These are phyloP conservation scores for Toxotes chatareus DNA, from an alignment of 2,113 vertebrate genomes.

Conservation along the genomic window DNA sequence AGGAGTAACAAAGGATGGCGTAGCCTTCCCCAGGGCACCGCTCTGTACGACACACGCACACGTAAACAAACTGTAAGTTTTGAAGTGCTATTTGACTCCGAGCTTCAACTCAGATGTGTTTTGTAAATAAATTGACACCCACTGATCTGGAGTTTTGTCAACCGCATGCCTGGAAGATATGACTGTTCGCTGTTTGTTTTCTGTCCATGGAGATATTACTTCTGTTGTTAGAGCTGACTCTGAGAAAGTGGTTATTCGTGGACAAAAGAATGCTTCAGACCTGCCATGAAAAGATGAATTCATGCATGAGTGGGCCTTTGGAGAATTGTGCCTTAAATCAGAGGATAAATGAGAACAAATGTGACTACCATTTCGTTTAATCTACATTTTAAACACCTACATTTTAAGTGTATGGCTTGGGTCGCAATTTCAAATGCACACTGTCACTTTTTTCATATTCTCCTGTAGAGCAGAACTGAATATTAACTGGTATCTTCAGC, in stretches of 20 bases:
- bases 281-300: slow-evolving; percentile 10
- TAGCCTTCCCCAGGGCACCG: slow-evolving; percentile 56
- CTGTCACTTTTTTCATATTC: neutral
- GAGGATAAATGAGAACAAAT: slow-evolving; percentile 20
- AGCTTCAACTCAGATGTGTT: slow-evolving; percentile 57
- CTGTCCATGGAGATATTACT: slow-evolving; percentile 43
- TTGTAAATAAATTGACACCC: slow-evolving; percentile 64
- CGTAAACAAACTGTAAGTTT: slow-evolving; percentile 45
- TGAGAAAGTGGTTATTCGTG: slow-evolving; percentile 22
- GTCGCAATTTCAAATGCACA: neutral
- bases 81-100: slow-evolving; percentile 57
- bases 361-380: slow-evolving; percentile 10
- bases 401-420: neutral
- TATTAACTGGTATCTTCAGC: neutral
- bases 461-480: neutral
- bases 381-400: slow-evolving; percentile 4
- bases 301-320: neutral
- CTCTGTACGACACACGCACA: slow-evolving; percentile 11
- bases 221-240: slow-evolving; percentile 24
- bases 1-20: slow-evolving; percentile 46
- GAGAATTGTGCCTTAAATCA: slow-evolving; percentile 17
- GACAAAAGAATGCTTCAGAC: slow-evolving; percentile 23
- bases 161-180: slow-evolving; percentile 57
- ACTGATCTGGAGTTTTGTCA: slow-evolving; percentile 61
- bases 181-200: slow-evolving; percentile 52